These are phyloP conservation scores for Scaptomyza tumidula DNA, from an alignment of 2,888 invertebrate genomes.

Conservation along the genomic window DNA sequence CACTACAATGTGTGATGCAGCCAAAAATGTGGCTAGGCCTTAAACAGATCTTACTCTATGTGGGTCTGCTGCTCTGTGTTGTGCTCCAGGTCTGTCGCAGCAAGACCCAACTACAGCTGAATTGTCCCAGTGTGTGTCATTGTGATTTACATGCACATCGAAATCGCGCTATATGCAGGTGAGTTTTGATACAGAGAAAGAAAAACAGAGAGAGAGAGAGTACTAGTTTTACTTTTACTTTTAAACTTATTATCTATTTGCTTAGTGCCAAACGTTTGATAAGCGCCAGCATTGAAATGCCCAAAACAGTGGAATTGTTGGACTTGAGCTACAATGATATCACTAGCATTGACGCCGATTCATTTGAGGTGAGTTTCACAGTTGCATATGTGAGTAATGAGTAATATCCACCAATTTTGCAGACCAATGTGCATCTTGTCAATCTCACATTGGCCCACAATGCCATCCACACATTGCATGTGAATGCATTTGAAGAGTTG, in stretches of 20 bases:
- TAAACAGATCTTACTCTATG: slow-evolving; percentile 70
- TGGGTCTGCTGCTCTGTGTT: slow-evolving; percentile 69
- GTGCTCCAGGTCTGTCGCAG: slow-evolving; percentile 69
- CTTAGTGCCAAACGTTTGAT: slow-evolving; percentile 86
- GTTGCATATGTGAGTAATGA: neutral
- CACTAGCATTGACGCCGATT: slow-evolving; percentile 86
- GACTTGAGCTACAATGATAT: slow-evolving; percentile 88
- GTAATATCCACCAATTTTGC: neutral
- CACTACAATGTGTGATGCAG: slow-evolving; percentile 65
- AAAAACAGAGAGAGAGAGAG: neutral
- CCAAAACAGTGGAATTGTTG: slow-evolving; percentile 86
- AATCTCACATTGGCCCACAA: slow-evolving; percentile 85
- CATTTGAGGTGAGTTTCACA: slow-evolving; percentile 86
- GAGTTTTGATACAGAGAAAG: slow-evolving; percentile 1
- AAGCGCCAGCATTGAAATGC: slow-evolving; percentile 87
- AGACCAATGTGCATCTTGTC: slow-evolving; percentile 75
- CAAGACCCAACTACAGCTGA: slow-evolving; percentile 62
- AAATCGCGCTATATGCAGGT: slow-evolving; percentile 84
- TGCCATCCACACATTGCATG: slow-evolving; percentile 87
- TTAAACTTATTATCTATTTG: slow-evolving; percentile 10
- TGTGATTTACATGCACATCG: slow-evolving; percentile 78
- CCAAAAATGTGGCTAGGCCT: slow-evolving; percentile 72
- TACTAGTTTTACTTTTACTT: slow-evolving; percentile 27
- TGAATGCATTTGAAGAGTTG: slow-evolving; percentile 87
- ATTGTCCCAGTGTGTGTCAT: slow-evolving; percentile 81